A percentile compares a stretch with the other conserved stretches of the same genome.
phyloP scores from a whole-genome alignment of 1,140 invertebrate species.

The Neuroterus valhalla region DNA sequence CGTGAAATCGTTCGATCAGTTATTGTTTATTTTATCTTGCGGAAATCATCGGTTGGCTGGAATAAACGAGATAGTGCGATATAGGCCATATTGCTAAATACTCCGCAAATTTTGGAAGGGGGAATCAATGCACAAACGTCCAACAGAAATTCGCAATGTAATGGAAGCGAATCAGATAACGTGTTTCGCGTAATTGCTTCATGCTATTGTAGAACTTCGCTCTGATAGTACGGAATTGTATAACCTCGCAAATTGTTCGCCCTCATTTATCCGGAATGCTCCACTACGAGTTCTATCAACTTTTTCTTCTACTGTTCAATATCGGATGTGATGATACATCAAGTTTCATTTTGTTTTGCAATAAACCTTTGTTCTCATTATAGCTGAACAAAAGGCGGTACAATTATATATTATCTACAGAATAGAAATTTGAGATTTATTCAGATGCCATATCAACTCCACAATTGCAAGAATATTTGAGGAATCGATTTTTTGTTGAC shows the following conservation, averaged over 20 bases:
- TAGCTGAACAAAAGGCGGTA: too few relatives aligned
- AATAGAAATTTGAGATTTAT: too few relatives aligned
- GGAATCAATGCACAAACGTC: slow-evolving; percentile 33
- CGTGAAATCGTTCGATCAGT: neutral
- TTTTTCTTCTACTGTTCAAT: too few relatives aligned
- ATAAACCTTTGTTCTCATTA: too few relatives aligned
- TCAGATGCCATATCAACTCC: too few relatives aligned
- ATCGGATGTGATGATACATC: too few relatives aligned
- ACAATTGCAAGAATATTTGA: too few relatives aligned
- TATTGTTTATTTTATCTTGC: slow-evolving; percentile 31
- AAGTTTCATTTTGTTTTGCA: too few relatives aligned
- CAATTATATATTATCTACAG: too few relatives aligned
- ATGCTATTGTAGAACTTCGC: neutral
- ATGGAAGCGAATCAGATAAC: slow-evolving; percentile 7
- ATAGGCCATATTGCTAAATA: slow-evolving; percentile 16
- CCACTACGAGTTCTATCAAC: too few relatives aligned
- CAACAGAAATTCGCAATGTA: slow-evolving; percentile 30
- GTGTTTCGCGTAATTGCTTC: slow-evolving; percentile 5
- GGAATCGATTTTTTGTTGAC: too few relatives aligned
- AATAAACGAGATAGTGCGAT: slow-evolving; percentile 6
- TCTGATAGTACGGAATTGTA: neutral
- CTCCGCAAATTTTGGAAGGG: slow-evolving; percentile 4
- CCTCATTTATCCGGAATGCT: neutral
- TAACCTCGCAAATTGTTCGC: neutral
- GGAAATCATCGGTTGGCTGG: slow-evolving; percentile 21